Conservation (phyloP, 1,140 invertebrate genomes). For the Brachionus manjavacas region DNA sequence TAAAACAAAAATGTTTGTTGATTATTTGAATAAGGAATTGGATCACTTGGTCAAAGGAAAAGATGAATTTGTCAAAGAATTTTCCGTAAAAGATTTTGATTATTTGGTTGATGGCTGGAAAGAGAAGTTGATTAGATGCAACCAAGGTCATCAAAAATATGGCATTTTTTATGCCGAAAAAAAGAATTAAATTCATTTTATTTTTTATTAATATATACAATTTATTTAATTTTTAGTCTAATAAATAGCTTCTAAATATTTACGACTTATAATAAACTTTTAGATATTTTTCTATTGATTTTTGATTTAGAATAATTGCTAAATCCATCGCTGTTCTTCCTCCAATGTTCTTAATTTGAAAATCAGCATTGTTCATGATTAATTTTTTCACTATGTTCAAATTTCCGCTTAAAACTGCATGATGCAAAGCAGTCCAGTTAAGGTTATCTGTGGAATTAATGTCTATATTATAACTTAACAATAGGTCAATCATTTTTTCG, state of each 20-base stretch:
- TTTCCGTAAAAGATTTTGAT: constrained; percentile 57
- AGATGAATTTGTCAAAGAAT: constrained; percentile 56
- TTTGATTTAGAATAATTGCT: not conserved
- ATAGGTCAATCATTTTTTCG: not conserved
- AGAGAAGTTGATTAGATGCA: constrained; percentile 58
- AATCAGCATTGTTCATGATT: not conserved
- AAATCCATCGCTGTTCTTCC: not conserved
- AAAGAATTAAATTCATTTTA: not conserved
- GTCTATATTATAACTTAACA: not conserved
- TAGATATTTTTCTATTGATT: not conserved
- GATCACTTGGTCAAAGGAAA: constrained; percentile 51
- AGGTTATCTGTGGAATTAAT: not conserved
- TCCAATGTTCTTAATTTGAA: not conserved
- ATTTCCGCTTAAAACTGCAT: not conserved
- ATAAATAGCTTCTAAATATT: not conserved
- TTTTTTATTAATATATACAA: not conserved
- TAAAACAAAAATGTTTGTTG: constrained; percentile 58
- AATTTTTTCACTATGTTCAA: not conserved
- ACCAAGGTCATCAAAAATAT: constrained; percentile 60
- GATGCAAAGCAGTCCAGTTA: constrained; percentile 10
- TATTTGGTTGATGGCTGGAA: constrained; percentile 61
- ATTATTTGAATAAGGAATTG: constrained; percentile 57
- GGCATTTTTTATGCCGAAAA: constrained; percentile 56
- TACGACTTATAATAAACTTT: not conserved
- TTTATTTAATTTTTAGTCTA: not conserved